A percentile compares a stretch with the other conserved stretches of the same genome.
Evolutionary conservation across 2,888 invertebrate genomes (phyloP).

Genomic region (Taenaris catops): DNA sequence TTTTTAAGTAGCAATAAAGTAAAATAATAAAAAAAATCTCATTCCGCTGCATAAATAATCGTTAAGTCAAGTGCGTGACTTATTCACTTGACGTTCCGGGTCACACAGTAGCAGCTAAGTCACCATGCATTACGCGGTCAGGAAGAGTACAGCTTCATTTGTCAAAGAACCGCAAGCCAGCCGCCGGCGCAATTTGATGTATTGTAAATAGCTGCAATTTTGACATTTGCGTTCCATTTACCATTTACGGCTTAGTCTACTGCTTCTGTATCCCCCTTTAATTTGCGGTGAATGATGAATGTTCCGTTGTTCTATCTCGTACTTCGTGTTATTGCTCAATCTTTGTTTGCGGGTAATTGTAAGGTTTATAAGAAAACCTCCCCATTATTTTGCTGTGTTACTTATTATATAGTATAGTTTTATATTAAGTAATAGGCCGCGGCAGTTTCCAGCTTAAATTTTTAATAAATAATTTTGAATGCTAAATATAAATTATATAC

Average conservation of each 20-base stretch:
- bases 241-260: conserved; percentile 36
- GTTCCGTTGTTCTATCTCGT: conserved; percentile 32
- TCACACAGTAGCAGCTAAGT: conserved; percentile 35
- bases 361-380: too few relatives aligned
- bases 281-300: conserved; percentile 42
- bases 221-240: conserved; percentile 53
- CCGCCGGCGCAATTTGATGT: conserved; percentile 43
- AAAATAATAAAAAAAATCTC: background rate
- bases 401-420: too few relatives aligned
- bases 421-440: too few relatives aligned
- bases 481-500: too few relatives aligned
- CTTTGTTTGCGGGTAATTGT: too few relatives aligned
- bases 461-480: too few relatives aligned
- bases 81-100: conserved; percentile 32
- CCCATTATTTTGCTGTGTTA: too few relatives aligned
- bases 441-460: too few relatives aligned
- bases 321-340: conserved; percentile 5
- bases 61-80: conserved; percentile 15
- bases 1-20: too few relatives aligned
- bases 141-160: conserved; percentile 56
- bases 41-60: conserved; percentile 5
- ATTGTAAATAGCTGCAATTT: conserved; percentile 59
- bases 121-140: conserved; percentile 34
- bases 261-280: conserved; percentile 29
- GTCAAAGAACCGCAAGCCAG: conserved; percentile 61